phyloP scores from a whole-genome alignment of 2,888 invertebrate species.

The Brachyopa scutellaris region DNA sequence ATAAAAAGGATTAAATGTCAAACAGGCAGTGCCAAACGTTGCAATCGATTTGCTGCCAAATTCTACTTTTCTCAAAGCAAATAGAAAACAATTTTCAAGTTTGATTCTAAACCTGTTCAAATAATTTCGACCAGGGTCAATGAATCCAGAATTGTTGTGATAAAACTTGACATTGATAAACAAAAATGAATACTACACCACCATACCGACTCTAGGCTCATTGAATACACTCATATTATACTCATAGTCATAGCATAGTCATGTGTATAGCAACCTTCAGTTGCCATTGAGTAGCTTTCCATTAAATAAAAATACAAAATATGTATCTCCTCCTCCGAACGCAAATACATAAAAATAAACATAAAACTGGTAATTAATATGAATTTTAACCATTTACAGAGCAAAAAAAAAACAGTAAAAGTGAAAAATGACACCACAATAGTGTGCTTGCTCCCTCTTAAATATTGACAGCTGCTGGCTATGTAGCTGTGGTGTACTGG shows the following conservation, averaged over 20 bases:
- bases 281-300: slow-evolving; percentile 43
- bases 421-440: slow-evolving; percentile 49
- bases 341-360: slow-evolving; percentile 14
- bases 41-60: no score
- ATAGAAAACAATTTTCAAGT: neutral
- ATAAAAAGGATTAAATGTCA: neutral
- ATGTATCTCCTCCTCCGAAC: neutral
- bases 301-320: slow-evolving; percentile 11
- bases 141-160: slow-evolving; percentile 7
- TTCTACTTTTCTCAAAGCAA: no score
- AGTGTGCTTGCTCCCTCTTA: slow-evolving; percentile 30
- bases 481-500: no score
- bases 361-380: slow-evolving; percentile 27
- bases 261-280: slow-evolving; percentile 44
- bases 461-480: neutral
- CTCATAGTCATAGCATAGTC: no score
- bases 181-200: slow-evolving; percentile 8
- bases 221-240: neutral
- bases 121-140: slow-evolving; percentile 24
- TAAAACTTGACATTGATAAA: slow-evolving; percentile 37
- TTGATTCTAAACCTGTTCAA: neutral
- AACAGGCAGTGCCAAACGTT: neutral
- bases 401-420: slow-evolving; percentile 40
- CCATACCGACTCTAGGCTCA: neutral
- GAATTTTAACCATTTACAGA: slow-evolving; percentile 13